These are phyloP conservation scores for Caiman crocodilus DNA, from an alignment of 2,797 vertebrate species.

Conservation along the genomic window DNA sequence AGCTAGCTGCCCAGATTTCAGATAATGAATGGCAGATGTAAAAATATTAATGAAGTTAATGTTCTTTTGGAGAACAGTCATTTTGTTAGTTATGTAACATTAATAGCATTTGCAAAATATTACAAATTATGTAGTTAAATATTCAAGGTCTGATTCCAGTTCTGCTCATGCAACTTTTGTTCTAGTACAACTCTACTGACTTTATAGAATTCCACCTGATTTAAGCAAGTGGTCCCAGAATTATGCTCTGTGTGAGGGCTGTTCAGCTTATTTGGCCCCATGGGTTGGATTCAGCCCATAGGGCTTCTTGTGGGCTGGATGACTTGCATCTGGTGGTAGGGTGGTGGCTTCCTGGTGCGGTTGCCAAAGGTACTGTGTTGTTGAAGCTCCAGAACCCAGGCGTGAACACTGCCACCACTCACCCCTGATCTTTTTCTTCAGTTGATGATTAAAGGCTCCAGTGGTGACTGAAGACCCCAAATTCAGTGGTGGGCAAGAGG, in stretches of 20 bases:
- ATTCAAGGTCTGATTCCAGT: neutral
- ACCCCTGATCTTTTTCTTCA: too few relatives aligned
- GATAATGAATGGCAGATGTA: neutral
- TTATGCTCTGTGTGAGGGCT: neutral
- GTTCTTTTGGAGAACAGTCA: neutral
- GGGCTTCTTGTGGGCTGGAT: too few relatives aligned
- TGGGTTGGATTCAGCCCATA: too few relatives aligned
- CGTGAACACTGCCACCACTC: too few relatives aligned
- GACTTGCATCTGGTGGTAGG: too few relatives aligned
- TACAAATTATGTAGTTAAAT: neutral
- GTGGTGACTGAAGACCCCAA: too few relatives aligned
- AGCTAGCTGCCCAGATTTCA: neutral
- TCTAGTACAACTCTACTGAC: neutral
- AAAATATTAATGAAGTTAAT: neutral
- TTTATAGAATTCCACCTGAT: neutral
- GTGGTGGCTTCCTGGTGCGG: too few relatives aligned
- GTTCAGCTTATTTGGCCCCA: too few relatives aligned
- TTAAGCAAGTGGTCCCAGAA: neutral
- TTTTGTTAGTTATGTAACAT: neutral
- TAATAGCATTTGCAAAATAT: neutral
- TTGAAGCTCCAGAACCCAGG: too few relatives aligned
- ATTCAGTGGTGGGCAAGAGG: too few relatives aligned
- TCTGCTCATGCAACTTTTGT: neutral
- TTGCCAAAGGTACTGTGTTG: too few relatives aligned
- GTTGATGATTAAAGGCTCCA: too few relatives aligned